Evolutionary conservation across 2,888 invertebrate species (phyloP).

Genomic region (Synanthedon myopaeformis): DNA sequence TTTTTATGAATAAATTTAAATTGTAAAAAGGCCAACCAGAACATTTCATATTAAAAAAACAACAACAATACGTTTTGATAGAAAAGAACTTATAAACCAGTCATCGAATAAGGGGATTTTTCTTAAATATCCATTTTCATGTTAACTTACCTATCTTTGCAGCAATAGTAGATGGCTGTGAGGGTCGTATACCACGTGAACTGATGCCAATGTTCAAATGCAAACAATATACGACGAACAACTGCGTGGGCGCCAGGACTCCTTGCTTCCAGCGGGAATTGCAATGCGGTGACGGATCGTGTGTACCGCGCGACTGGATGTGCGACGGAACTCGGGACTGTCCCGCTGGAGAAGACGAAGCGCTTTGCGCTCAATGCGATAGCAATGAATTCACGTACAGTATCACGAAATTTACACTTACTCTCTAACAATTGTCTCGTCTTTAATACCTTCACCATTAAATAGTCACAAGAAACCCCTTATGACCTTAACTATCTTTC

Average conservation of each 20-base stretch:
- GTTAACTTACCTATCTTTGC: slow-evolving; percentile 4
- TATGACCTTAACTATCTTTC: too few species aligned
- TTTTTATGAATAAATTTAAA: too few species aligned
- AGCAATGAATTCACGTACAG: slow-evolving; percentile 45
- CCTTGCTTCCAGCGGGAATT: slow-evolving; percentile 69
- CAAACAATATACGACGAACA: slow-evolving; percentile 68
- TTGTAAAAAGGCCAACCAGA: too few species aligned
- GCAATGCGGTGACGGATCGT: slow-evolving; percentile 69
- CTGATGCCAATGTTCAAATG: slow-evolving; percentile 72
- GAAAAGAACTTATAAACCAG: too few species aligned
- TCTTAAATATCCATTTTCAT: too few species aligned
- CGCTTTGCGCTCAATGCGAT: slow-evolving; percentile 52
- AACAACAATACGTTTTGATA: too few species aligned
- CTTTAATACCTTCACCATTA: not conserved
- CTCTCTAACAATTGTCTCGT: not conserved
- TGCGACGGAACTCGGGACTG: slow-evolving; percentile 76
- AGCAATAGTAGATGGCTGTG: slow-evolving; percentile 74
- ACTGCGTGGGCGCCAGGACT: slow-evolving; percentile 63
- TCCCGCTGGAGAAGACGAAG: slow-evolving; percentile 73
- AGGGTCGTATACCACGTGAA: slow-evolving; percentile 69
- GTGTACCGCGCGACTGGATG: slow-evolving; percentile 73
- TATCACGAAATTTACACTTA: not conserved
- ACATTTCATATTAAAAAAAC: too few species aligned
- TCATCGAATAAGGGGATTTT: too few species aligned
- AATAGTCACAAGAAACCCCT: too few species aligned